phyloP scores from a whole-genome alignment of 1,140 invertebrate species.

The Pantala flavescens region DNA sequence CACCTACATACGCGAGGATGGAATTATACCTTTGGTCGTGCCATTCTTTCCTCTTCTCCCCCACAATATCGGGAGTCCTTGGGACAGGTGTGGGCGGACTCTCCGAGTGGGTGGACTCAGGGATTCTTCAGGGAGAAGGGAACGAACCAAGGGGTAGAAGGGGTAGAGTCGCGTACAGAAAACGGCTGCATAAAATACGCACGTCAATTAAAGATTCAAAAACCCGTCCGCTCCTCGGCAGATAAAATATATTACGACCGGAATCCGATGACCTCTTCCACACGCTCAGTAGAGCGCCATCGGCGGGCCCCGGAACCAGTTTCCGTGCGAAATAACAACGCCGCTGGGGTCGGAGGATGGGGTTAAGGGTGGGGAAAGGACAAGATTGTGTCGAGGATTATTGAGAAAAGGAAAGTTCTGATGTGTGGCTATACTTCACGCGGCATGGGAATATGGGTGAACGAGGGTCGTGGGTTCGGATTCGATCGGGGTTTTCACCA shows the following conservation, averaged over 20 bases:
- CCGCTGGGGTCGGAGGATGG: neutral
- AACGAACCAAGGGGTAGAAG: neutral
- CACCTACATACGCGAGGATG: too few species aligned
- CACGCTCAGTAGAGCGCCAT: neutral
- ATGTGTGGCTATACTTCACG: too few species aligned
- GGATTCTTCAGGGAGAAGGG: neutral
- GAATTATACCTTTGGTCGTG: too few species aligned
- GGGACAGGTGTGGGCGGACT: neutral
- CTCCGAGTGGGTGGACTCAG: too few species aligned
- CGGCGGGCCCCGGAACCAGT: neutral
- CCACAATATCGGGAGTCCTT: neutral
- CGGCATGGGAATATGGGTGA: too few species aligned
- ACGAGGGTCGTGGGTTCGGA: too few species aligned
- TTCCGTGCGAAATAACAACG: neutral
- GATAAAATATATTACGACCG: constrained; percentile 6
- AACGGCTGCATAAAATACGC: constrained; percentile 5
- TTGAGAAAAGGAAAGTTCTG: too few species aligned
- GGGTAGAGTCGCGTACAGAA: neutral
- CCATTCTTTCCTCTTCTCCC: neutral
- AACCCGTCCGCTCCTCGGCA: constrained; percentile 1
- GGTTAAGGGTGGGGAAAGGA: neutral
- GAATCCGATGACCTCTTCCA: constrained; percentile 3
- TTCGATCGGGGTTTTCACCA: too few species aligned
- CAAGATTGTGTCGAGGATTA: neutral
- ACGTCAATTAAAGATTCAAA: constrained; percentile 10